These are phyloP conservation scores for Zaprionus camerounensis DNA, from an alignment of 1,140 invertebrate species.

Conservation along the genomic window DNA sequence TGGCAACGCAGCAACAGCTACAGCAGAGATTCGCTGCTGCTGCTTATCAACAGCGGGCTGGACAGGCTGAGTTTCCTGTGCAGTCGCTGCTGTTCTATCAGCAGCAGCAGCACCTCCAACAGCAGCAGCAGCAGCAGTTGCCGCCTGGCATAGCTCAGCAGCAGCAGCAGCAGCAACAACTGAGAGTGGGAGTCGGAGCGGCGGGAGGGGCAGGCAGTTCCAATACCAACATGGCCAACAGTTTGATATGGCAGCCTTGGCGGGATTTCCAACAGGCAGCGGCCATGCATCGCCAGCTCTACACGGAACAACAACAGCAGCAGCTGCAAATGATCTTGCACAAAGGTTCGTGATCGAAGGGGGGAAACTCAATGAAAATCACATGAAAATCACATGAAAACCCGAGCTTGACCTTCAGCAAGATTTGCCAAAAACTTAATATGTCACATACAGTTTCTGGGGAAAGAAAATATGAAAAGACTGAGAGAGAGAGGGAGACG, in stretches of 20 bases:
- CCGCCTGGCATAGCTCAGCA: conserved; percentile 29
- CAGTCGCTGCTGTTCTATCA: conserved; percentile 53
- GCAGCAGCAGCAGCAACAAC: not conserved
- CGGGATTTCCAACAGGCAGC: conserved; percentile 76
- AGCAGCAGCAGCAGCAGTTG: conserved; percentile 43
- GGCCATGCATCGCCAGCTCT: conserved; percentile 77
- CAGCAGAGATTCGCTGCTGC: conserved; percentile 40
- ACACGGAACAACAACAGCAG: conserved; percentile 66
- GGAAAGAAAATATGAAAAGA: conserved; percentile 1
- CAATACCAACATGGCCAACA: conserved; percentile 75
- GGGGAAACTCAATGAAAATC: conserved; percentile 12
- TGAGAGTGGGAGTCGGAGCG: too few species aligned
- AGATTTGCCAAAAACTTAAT: conserved; percentile 22
- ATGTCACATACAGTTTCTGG: conserved; percentile 50
- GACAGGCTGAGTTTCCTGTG: conserved; percentile 29
- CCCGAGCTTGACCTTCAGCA: conserved; percentile 19
- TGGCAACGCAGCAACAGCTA: conserved; percentile 54
- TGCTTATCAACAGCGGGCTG: conserved; percentile 29
- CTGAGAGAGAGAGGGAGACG: not conserved
- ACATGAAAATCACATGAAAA: conserved; percentile 2
- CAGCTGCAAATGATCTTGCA: conserved; percentile 58
- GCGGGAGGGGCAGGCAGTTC: too few species aligned
- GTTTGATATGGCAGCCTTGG: conserved; percentile 80
- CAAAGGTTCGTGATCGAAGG: conserved; percentile 70
- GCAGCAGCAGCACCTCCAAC: conserved; percentile 43